Evolutionary conservation across 2,888 invertebrate genomes (phyloP), one percentile per base, ranked within the genome.

Genomic region (Plagiodera versicolora): DNA sequence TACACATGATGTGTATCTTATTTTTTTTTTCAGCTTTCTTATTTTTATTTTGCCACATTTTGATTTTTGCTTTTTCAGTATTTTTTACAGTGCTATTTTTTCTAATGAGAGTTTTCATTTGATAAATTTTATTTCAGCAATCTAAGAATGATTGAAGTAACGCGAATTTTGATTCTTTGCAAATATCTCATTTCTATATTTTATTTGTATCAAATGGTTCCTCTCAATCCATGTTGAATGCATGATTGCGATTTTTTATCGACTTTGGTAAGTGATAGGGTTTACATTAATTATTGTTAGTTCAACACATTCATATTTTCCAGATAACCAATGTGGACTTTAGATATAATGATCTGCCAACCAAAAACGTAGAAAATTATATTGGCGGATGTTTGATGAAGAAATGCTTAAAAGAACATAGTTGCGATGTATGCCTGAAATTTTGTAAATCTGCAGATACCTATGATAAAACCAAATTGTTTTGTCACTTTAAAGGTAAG

Each of bases 321-420:
- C 16, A 39, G 39, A 52, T 39, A 17, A 39, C 35, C 9, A 39
- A 39, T 52, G 39, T 18, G 3, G 39, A 52, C 39, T 52, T 52
- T n/a, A 35, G 52, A 52, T 18, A 39, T 35, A 32, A 52, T 32
- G 35, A 52, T 20, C 39, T 35, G 20, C 35, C 35, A 52, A 35
- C 52, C 14, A 52, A 32, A 32, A 52, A 52, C 39, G 52, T 52
- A n/a, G 52, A 52, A 35, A 35, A 52, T 17, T 52, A 52, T 32
- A 17, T 52, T 6, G 39, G 52, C 19, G 52, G 39, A 52, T 52
- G 39, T 35, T 39, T 52, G 5, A 17, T 52, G 6, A 52, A 18
- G n/a, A 52, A 52, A 35, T 32, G 39, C 9, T 52, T 35, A 18
- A 32, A 35, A 17, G 18, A 32, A 18, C 17, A 32, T 32, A 11